Evolutionary conservation across 2,888 invertebrate species (phyloP), one percentile per base, ranked within the genome.

Genomic region (Hofmannophila pseudospretella): DNA sequence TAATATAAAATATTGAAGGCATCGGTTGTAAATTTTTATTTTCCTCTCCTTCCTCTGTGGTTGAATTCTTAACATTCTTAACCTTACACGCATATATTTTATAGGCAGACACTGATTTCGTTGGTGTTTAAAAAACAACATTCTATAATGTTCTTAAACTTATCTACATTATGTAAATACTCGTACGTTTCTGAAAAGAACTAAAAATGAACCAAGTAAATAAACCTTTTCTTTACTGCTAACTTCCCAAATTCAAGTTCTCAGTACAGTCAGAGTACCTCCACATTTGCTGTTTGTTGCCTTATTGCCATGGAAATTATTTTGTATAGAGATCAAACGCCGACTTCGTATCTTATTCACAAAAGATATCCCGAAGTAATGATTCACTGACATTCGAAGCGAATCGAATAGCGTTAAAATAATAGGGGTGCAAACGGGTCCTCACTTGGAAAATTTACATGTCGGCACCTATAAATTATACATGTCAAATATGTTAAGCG

Each of bases 401-500:
- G 58, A 49, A 54, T 50, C 49, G 51, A 58, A 58, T 55, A 54
- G 61, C 20, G 11, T 53, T 64, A 54, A 58, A 58, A 64, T 64
- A 63, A 64, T 60, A 58, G 55, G 51, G 54, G 53, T 45, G 50
- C 51, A 57, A 56, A 49, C 45, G 49, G 59, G 57, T 47, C 46
- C 49, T 42, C 38, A 41, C 38, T 54, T 19, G 32, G 53, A 45
- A 59, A 68, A 74, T 75, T 76, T 71, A 64, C 71, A 75, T 71
- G 51, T 52, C 54, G 46, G 54, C 60, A 61, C 62, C 63, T 67
- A 62, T 71, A 73, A 73, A 76, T 77, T 78, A 71, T 61, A 65
- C 67, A 73, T 73, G 65, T 48, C 58, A 65, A 67, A 68, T 67
- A 67, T 68, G 62, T 62, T 66, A 66, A 64, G 67, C 65, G 67